Conservation (phyloP, 2,888 invertebrate genomes). For the Synanthedon formicaeformis region DNA sequence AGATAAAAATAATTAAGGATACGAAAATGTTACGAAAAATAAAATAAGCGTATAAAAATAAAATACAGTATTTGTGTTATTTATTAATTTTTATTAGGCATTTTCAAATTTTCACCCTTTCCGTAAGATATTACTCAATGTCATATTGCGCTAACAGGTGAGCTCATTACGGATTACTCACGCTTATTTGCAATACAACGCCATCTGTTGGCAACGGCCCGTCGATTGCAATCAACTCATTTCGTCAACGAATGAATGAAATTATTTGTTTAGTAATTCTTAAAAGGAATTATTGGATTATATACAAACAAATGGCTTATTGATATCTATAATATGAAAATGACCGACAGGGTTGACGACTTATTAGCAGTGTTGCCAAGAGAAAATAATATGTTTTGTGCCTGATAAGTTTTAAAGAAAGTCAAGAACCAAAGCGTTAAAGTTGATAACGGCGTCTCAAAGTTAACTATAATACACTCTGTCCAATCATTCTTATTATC, state of each 20-base stretch:
- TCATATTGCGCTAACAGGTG: slow-evolving; percentile 40
- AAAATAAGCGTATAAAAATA: too few species aligned
- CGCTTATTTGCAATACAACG: slow-evolving; percentile 45
- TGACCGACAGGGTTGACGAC: too few species aligned
- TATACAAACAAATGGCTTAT: not conserved
- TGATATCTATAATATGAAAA: too few species aligned
- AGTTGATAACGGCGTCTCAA: too few species aligned
- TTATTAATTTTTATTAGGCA: too few species aligned
- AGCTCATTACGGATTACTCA: slow-evolving; percentile 58
- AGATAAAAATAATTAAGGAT: too few species aligned
- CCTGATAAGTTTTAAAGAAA: too few species aligned
- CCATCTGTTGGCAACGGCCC: slow-evolving; percentile 44
- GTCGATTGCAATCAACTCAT: slow-evolving; percentile 27
- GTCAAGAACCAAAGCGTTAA: too few species aligned
- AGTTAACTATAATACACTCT: slow-evolving; percentile 5
- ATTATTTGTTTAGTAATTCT: not conserved
- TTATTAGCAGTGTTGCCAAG: too few species aligned
- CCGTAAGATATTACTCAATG: slow-evolving; percentile 22
- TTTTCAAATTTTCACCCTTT: not conserved
- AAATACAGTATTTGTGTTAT: too few species aligned
- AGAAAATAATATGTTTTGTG: too few species aligned
- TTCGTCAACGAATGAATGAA: slow-evolving; percentile 2
- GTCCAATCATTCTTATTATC: slow-evolving; percentile 19
- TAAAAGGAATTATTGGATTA: not conserved
- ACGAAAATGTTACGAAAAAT: too few species aligned